These are phyloP conservation scores for Sternarchorhynchus goeldii DNA, from an alignment of 2,797 vertebrate genomes.

Conservation along the genomic window DNA sequence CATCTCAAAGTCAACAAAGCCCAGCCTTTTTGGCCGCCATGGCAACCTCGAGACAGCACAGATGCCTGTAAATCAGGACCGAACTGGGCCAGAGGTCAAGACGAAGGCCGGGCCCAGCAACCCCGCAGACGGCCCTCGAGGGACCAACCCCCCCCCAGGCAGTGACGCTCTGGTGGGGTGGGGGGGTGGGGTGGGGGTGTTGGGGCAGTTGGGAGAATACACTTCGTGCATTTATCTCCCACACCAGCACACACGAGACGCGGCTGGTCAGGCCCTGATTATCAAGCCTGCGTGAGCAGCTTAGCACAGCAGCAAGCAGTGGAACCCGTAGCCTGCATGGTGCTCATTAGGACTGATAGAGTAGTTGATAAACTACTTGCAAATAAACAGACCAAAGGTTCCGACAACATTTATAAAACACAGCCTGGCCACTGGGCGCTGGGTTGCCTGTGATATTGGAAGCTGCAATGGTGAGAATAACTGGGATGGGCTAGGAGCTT, in stretches of 20 bases:
- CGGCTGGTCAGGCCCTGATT: constrained; percentile 36
- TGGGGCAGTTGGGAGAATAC: not conserved
- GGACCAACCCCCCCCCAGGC: not conserved
- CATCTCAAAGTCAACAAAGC: constrained; percentile 52
- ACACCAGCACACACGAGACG: constrained; percentile 16
- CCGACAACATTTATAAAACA: not conserved
- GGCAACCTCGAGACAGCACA: constrained; percentile 40
- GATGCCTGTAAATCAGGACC: not conserved
- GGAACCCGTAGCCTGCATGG: not conserved
- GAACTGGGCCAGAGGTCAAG: not conserved
- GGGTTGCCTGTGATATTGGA: not conserved
- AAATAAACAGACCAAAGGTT: not conserved
- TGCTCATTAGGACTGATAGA: not conserved
- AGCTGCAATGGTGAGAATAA: constrained; percentile 4
- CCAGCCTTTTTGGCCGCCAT: constrained; percentile 11
- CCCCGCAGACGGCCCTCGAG: no score
- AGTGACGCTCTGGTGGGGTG: not conserved
- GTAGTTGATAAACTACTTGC: not conserved
- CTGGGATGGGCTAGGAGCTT: constrained; percentile 15
- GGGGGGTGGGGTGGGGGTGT: no score
- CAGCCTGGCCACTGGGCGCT: not conserved
- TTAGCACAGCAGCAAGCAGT: not conserved
- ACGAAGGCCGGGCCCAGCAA: no score
- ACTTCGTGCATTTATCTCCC: constrained; percentile 37
- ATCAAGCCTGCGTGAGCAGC: not conserved